Evolutionary conservation across 1,140 invertebrate species (phyloP).

Genomic region (Drosophila suzukii): DNA sequence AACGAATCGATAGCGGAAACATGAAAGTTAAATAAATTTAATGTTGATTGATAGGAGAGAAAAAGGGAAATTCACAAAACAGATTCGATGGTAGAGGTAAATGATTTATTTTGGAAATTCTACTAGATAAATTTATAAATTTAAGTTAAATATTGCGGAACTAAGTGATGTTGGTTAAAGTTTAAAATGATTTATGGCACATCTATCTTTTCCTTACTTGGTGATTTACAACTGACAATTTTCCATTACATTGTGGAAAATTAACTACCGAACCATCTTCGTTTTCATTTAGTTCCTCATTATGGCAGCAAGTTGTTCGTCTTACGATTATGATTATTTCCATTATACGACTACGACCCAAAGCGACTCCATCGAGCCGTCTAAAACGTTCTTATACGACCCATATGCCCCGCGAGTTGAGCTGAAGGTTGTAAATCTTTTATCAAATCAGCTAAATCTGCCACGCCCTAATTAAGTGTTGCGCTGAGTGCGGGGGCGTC

Average conservation of each 20-base stretch:
- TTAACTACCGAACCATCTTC: background rate
- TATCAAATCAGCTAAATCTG: slow-evolving; percentile 43
- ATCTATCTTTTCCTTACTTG: background rate
- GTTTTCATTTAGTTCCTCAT: background rate
- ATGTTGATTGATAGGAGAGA: slow-evolving; percentile 21
- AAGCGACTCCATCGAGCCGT: slow-evolving; percentile 15
- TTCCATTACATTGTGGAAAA: background rate
- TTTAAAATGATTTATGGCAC: background rate
- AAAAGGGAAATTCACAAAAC: background rate
- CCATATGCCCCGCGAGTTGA: slow-evolving; percentile 17
- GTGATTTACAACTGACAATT: background rate
- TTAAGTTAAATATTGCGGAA: too few species aligned
- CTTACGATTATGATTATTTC: slow-evolving; percentile 38
- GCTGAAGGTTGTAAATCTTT: slow-evolving; percentile 31
- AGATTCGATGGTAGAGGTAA: too few species aligned
- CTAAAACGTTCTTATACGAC: slow-evolving; percentile 30
- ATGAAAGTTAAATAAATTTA: slow-evolving; percentile 7
- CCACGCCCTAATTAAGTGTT: slow-evolving; percentile 31
- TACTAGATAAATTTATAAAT: too few species aligned
- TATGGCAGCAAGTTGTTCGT: slow-evolving; percentile 15
- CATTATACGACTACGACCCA: slow-evolving; percentile 28
- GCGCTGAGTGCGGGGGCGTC: background rate
- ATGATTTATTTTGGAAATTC: background rate
- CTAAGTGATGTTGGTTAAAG: background rate
- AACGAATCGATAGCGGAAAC: slow-evolving; percentile 12